Percentiles rank a stretch among this genome's conserved stretches.
phyloP scores from a whole-genome alignment of 2,113 vertebrate genomes.

The Stegostoma tigrinum region DNA sequence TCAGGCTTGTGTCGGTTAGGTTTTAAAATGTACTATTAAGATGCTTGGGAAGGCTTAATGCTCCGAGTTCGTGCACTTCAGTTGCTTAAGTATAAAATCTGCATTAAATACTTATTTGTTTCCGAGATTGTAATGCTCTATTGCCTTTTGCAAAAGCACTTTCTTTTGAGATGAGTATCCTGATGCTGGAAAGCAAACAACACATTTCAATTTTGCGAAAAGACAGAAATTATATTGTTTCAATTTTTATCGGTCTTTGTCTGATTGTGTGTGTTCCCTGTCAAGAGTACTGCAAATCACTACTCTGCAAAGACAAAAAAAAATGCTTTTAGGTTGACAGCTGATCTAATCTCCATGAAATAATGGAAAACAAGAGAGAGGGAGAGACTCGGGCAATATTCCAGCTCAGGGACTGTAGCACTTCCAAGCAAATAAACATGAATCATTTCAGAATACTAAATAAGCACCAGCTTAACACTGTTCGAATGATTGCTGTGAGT shows the following conservation, averaged over 20 bases:
- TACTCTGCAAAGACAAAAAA: constrained; percentile 10
- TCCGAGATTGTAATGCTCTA: not conserved
- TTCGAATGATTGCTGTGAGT: not conserved
- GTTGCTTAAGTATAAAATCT: constrained; percentile 4
- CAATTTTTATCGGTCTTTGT: not conserved
- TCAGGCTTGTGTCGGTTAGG: not conserved
- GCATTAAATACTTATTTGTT: not conserved
- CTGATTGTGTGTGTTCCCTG: not conserved
- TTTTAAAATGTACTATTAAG: not conserved
- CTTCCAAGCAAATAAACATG: not conserved
- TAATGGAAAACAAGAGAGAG: not conserved
- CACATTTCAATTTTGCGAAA: constrained; percentile 11
- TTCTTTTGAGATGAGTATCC: not conserved
- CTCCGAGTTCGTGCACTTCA: not conserved
- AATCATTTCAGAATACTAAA: constrained; percentile 17
- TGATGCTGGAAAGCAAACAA: not conserved
- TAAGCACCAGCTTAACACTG: not conserved
- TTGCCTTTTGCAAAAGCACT: not conserved
- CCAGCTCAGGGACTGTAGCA: constrained; percentile 8
- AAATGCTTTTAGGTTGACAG: not conserved
- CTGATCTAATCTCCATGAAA: constrained; percentile 26
- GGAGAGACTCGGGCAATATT: not conserved
- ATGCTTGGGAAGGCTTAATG: not conserved
- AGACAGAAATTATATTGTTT: constrained; percentile 17
- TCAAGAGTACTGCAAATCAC: not conserved